Percentiles rank a stretch among this genome's conserved stretches.
These are phyloP conservation scores for Bellardia bayeri DNA, from an alignment of 2,888 invertebrate genomes.

Conservation along the genomic window DNA sequence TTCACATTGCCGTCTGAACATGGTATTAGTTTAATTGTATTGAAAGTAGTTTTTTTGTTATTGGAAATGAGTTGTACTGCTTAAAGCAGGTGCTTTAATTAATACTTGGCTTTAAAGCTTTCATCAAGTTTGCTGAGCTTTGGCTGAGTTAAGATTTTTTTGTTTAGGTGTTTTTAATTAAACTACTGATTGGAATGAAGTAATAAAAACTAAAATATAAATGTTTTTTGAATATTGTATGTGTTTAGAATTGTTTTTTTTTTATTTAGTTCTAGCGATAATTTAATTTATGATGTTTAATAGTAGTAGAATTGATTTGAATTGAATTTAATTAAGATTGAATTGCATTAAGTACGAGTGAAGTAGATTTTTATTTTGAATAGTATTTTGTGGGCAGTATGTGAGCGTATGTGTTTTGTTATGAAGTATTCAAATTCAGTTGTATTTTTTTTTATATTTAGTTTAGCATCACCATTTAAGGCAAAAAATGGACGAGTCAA, in stretches of 20 bases:
- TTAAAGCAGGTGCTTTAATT: conserved; percentile 61
- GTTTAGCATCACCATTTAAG: conserved; percentile 81
- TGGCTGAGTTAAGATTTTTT: conserved; percentile 45
- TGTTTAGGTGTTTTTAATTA: conserved; percentile 30
- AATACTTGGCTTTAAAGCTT: conserved; percentile 48
- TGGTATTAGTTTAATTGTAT: conserved; percentile 5
- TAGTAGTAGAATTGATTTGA: conserved; percentile 14
- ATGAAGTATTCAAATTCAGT: conserved; percentile 68
- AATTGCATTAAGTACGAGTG: conserved; percentile 8
- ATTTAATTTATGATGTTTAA: conserved; percentile 31
- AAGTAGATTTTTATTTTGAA: conserved; percentile 46
- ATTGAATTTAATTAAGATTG: background rate
- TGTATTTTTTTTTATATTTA: conserved; percentile 73
- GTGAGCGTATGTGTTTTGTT: conserved; percentile 73
- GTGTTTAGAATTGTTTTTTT: background rate
- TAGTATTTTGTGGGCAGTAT: conserved; percentile 51
- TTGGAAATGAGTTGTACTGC: conserved; percentile 44
- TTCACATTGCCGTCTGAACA: no score
- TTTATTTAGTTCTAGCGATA: conserved; percentile 12
- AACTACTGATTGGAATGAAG: conserved; percentile 24
- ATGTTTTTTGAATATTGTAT: conserved; percentile 13
- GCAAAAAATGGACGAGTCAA: conserved; percentile 84
- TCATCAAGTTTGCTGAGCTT: conserved; percentile 54
- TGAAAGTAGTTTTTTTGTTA: background rate
- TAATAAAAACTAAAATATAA: background rate